phyloP scores from a whole-genome alignment of 2,797 vertebrate species.

The Sternarchorhynchus goeldii region DNA sequence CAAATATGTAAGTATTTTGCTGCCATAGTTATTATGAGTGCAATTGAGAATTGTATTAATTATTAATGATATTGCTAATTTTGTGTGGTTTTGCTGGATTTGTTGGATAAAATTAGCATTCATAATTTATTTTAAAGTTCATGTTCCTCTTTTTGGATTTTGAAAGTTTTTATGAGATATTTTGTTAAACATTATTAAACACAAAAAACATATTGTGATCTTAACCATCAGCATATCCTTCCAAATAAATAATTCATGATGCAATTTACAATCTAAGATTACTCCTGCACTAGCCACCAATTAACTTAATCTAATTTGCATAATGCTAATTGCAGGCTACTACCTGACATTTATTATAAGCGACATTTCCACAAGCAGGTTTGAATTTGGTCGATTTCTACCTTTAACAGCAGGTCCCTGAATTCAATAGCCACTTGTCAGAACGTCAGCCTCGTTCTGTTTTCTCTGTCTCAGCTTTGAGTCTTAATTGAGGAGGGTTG shows the following conservation, averaged over 20 bases:
- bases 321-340: slow-evolving; percentile 53
- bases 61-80: slow-evolving; percentile 19
- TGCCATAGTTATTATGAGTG: slow-evolving; percentile 1
- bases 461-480: slow-evolving; percentile 54
- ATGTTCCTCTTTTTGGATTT: background rate
- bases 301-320: slow-evolving; percentile 51
- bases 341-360: slow-evolving; percentile 1
- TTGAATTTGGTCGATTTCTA: slow-evolving; percentile 2
- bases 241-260: background rate
- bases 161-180: no score
- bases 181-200: no score
- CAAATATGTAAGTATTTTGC: slow-evolving; percentile 18
- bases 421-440: slow-evolving; percentile 69
- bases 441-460: slow-evolving; percentile 76
- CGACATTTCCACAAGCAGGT: background rate
- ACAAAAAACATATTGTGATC: no score
- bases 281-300: slow-evolving; percentile 1
- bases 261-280: no score
- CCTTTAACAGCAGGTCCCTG: background rate
- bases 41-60: slow-evolving; percentile 19
- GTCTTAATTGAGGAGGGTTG: slow-evolving; percentile 79
- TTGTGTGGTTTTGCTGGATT: background rate
- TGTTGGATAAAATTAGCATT: background rate
- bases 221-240: background rate
- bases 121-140: slow-evolving; percentile 6